Evolutionary conservation across 2,888 invertebrate genomes (phyloP).

Genomic region (Macrosiphum euphorbiae): DNA sequence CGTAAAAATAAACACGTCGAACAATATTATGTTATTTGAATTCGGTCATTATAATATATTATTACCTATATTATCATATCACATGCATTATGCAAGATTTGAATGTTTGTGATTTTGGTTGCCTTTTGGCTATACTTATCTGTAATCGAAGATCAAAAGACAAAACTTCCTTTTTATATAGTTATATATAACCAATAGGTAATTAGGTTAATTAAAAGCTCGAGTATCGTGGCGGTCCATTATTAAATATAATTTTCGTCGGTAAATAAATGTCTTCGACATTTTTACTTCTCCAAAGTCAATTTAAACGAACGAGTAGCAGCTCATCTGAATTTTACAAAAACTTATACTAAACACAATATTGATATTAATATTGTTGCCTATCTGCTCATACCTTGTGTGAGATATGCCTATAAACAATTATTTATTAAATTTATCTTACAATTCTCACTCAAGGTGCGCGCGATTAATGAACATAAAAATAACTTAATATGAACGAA

Average conservation of each 20-base stretch:
- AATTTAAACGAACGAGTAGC: background rate
- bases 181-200: too few species aligned
- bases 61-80: too few species aligned
- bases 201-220: too few species aligned
- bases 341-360: background rate
- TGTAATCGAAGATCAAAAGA: too few species aligned
- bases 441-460: background rate
- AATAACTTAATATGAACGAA: background rate
- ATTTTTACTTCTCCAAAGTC: background rate
- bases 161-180: too few species aligned
- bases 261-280: background rate
- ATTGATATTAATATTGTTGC: background rate
- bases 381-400: background rate
- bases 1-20: too few species aligned
- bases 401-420: background rate
- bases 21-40: too few species aligned
- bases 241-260: background rate
- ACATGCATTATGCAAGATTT: too few species aligned
- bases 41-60: too few species aligned
- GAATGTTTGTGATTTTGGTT: too few species aligned
- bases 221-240: background rate
- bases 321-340: background rate
- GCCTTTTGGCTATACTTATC: too few species aligned
- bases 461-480: background rate
- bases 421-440: background rate